Conservation (phyloP, 1,140 invertebrate genomes). For the Eciton burchellii region DNA sequence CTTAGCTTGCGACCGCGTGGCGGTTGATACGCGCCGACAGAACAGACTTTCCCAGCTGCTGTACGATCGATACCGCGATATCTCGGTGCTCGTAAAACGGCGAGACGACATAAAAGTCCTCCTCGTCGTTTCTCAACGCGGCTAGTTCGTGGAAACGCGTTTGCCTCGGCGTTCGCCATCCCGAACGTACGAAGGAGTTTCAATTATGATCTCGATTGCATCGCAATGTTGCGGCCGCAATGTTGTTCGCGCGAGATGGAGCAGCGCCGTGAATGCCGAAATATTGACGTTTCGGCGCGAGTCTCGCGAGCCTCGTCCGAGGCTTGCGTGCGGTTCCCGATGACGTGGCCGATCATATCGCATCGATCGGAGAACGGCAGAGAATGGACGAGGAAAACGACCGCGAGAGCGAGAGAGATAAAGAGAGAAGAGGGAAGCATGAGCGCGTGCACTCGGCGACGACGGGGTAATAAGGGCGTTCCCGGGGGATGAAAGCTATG, state of each 20-base stretch:
- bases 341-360: conserved; percentile 1
- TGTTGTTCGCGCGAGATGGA: neutral
- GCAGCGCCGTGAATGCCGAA: neutral
- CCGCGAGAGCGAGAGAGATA: neutral
- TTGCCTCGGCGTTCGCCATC: neutral
- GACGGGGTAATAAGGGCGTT: conserved; percentile 48
- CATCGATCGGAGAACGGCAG: conserved; percentile 17
- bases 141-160: no score
- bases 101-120: neutral
- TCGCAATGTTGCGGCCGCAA: neutral
- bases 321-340: neutral
- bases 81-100: neutral
- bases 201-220: neutral
- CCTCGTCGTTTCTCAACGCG: neutral
- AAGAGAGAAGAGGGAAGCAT: neutral
- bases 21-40: conserved; percentile 61
- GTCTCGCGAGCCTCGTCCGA: neutral
- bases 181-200: neutral
- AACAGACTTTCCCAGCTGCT: conserved; percentile 59
- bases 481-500: conserved; percentile 27
- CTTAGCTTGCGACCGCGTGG: conserved; percentile 12
- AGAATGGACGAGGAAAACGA: neutral
- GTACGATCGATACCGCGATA: conserved; percentile 50
- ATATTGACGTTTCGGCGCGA: conserved; percentile 7
- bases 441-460: conserved; percentile 8